Conservation (phyloP, 2,797 vertebrate species). For the Acrossocheilus wenchowensis region DNA sequence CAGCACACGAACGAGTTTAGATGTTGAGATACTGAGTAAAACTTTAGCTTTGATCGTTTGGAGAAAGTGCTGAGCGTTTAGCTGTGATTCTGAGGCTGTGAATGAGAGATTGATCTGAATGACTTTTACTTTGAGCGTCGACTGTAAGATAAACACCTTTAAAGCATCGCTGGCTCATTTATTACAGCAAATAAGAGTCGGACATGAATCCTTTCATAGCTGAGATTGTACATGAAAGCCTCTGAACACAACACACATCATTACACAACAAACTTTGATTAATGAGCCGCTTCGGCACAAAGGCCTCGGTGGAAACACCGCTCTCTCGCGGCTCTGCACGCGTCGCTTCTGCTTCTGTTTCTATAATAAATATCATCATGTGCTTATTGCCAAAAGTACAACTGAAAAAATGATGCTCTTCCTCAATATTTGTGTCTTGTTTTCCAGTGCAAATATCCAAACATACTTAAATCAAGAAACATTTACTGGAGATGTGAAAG, state of each 20-base stretch:
- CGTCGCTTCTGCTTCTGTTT: not conserved
- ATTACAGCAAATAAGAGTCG: constrained; percentile 20
- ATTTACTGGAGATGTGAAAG: not conserved
- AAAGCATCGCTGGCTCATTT: constrained; percentile 13
- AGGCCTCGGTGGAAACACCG: not conserved
- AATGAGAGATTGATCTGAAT: not conserved
- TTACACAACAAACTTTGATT: not conserved
- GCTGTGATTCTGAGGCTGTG: not conserved
- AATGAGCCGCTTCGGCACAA: constrained; percentile 4
- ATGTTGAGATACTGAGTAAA: not conserved
- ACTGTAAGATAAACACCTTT: constrained; percentile 17
- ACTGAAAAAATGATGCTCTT: too few species aligned
- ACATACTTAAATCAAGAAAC: not conserved
- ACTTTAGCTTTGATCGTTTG: not conserved
- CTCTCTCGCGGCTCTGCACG: not conserved
- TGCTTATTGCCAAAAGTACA: not conserved
- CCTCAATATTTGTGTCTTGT: too few species aligned
- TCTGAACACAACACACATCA: constrained; percentile 3
- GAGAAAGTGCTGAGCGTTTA: not conserved
- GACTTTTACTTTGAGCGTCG: not conserved
- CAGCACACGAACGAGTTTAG: too few species aligned
- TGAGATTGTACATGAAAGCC: constrained; percentile 9
- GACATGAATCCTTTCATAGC: not conserved
- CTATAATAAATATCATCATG: not conserved
- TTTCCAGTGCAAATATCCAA: too few species aligned